Percentiles rank a stretch among this genome's conserved stretches.
Conservation (phyloP, 2,113 vertebrate genomes). For the Ahaetulla prasina region DNA sequence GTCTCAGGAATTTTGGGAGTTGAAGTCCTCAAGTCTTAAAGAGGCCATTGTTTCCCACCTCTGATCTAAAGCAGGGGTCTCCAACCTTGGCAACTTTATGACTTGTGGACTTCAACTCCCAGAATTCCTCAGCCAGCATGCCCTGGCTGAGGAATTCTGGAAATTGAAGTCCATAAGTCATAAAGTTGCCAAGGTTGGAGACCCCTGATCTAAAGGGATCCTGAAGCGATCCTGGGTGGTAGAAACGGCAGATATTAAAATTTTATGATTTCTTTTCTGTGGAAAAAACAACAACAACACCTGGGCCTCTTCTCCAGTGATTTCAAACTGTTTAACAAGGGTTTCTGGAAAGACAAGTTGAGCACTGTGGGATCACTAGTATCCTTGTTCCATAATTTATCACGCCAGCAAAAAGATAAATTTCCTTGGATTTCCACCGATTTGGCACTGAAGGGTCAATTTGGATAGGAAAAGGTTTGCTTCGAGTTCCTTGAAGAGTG, state of each 20-base stretch:
- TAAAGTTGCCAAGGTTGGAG: too few species aligned
- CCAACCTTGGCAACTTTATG: too few species aligned
- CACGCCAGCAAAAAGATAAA: neutral
- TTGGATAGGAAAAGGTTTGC: neutral
- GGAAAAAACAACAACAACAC: neutral
- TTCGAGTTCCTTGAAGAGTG: neutral
- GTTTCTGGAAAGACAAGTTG: neutral
- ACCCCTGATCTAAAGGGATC: neutral
- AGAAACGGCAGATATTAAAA: neutral
- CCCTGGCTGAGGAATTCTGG: too few species aligned
- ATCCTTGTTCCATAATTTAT: neutral
- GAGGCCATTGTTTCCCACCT: neutral
- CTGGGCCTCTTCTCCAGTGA: neutral
- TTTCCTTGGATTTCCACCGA: neutral
- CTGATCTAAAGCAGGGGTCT: neutral
- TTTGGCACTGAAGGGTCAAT: neutral
- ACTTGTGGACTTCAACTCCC: too few species aligned
- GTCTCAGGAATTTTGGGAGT: too few species aligned
- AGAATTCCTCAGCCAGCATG: too few species aligned
- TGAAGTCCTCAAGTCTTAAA: neutral
- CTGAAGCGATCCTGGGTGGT: neutral
- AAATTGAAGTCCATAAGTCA: too few species aligned
- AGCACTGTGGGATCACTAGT: neutral
- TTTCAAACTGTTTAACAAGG: neutral
- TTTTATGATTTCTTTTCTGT: neutral